Evolutionary conservation across 2,888 invertebrate genomes (phyloP), one percentile per base, ranked within the genome.

Genomic region (Lycophotia porphyrea): DNA sequence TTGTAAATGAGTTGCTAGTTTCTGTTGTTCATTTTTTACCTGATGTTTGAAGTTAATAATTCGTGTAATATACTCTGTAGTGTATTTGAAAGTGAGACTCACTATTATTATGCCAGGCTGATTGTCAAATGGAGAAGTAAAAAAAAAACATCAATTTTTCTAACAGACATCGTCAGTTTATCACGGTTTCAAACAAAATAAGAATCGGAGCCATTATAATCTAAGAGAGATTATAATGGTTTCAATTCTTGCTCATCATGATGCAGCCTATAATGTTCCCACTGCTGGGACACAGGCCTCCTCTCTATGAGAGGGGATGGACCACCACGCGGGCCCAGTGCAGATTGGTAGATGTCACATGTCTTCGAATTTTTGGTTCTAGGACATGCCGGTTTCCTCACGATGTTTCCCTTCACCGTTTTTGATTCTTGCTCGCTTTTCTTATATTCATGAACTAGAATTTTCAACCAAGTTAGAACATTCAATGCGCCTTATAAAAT

Each of bases 1-100:
- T 74, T 81, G 71, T 86, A 78, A 81, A 61, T 74, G 55, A 65
- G 74, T 71, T 71, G 52, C 65, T 39, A 63, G 66, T 44, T 68
- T 63, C 68, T 72, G 61, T 58, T 80, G 68, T 52, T 36, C 36
- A 34, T 65, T 58, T 63, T 60, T 42, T 27, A 0, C 21, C 13
- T 34, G 24, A 18, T 69, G 39, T 58, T 64, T n/a, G 2, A 0
- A 11, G 24, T 63, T 78, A n/a, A 44, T 1, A 8, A 34, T 34
- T 55, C 24, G 24, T 39, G 15, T 63, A 39, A 24, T 63, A 49
- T 27, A 47, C 8, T 55, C 5, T 61, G 5, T n/a, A 18, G 24
- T 15, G 13, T 36, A 21, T 8, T 42, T 27, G 42, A 18, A 64
- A 42, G 1, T 39, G 13, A 27, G n/a, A 5, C 18, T 5, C 5